Conservation (phyloP, 2,888 invertebrate genomes). For the Drepana falcataria region DNA sequence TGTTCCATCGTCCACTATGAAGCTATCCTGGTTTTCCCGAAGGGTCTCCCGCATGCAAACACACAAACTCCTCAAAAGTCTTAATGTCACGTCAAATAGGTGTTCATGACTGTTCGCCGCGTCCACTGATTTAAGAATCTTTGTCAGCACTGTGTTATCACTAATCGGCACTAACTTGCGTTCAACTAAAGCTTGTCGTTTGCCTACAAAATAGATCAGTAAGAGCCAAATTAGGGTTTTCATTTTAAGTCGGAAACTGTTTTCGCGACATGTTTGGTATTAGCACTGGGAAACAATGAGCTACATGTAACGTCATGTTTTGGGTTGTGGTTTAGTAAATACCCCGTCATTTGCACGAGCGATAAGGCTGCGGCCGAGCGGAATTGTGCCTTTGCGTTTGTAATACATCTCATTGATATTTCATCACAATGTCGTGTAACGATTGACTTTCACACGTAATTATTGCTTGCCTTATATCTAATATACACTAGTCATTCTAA, state of each 20-base stretch:
- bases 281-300: slow-evolving; percentile 39
- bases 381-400: background rate
- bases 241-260: slow-evolving; percentile 47
- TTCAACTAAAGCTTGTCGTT: slow-evolving; percentile 23
- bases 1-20: slow-evolving; percentile 18
- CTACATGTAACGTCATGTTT: slow-evolving; percentile 46
- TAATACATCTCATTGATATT: background rate
- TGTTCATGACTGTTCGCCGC: slow-evolving; percentile 47
- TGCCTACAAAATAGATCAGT: slow-evolving; percentile 20
- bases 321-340: slow-evolving; percentile 28
- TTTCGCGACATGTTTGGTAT: slow-evolving; percentile 42
- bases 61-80: slow-evolving; percentile 58
- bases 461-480: background rate
- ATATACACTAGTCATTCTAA: too few relatives aligned
- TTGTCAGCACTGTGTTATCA: slow-evolving; percentile 42
- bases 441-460: background rate
- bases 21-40: slow-evolving; percentile 29
- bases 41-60: slow-evolving; percentile 52
- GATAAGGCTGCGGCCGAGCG: background rate
- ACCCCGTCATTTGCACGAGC: slow-evolving; percentile 18
- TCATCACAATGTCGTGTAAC: background rate
- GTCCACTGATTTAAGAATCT: slow-evolving; percentile 52
- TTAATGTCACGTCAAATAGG: slow-evolving; percentile 49
- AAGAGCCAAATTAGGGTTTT: slow-evolving; percentile 27
- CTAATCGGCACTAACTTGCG: slow-evolving; percentile 21